A percentile compares a stretch with the other conserved stretches of the same genome.
These are phyloP conservation scores for Epicauta chinensis DNA, from an alignment of 1,140 invertebrate species.

Conservation along the genomic window DNA sequence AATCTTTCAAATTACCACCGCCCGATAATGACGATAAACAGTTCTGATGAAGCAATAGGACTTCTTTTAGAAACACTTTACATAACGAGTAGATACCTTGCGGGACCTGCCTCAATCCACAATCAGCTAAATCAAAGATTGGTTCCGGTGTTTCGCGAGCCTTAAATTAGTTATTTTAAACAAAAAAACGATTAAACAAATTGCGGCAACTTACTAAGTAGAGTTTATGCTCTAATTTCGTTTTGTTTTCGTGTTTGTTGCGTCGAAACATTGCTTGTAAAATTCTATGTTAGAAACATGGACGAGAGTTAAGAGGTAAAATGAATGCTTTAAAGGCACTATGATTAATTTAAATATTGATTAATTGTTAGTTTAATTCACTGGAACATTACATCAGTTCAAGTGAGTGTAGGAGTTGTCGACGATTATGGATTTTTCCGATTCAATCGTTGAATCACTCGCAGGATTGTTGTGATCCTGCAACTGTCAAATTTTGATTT, in stretches of 20 bases:
- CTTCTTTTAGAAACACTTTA: slow-evolving; percentile 69
- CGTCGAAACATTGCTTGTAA: slow-evolving; percentile 31
- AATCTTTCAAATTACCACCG: slow-evolving; percentile 63
- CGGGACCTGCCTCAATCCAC: slow-evolving; percentile 60
- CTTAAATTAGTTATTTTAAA: slow-evolving; percentile 38
- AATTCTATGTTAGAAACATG: no score
- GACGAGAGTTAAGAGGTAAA: no score
- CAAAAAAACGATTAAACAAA: slow-evolving; percentile 1
- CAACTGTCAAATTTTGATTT: no score
- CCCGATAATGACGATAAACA: slow-evolving; percentile 58
- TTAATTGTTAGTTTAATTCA: no score
- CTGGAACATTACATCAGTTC: no score
- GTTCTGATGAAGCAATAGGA: slow-evolving; percentile 60
- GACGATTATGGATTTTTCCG: no score
- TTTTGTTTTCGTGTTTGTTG: slow-evolving; percentile 52
- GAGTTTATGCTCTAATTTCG: slow-evolving; percentile 63
- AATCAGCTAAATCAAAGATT: slow-evolving; percentile 68
- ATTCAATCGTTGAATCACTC: no score
- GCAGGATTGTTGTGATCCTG: no score
- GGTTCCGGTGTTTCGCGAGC: slow-evolving; percentile 70
- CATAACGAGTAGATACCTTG: slow-evolving; percentile 69
- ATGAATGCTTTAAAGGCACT: no score
- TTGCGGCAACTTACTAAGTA: slow-evolving; percentile 56
- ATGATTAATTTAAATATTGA: no score
- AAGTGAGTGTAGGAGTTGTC: no score